Percentiles rank a stretch among this genome's conserved stretches.
These are phyloP conservation scores for Hyaena hyaena DNA, from an alignment of 2,113 vertebrate genomes.

Conservation along the genomic window DNA sequence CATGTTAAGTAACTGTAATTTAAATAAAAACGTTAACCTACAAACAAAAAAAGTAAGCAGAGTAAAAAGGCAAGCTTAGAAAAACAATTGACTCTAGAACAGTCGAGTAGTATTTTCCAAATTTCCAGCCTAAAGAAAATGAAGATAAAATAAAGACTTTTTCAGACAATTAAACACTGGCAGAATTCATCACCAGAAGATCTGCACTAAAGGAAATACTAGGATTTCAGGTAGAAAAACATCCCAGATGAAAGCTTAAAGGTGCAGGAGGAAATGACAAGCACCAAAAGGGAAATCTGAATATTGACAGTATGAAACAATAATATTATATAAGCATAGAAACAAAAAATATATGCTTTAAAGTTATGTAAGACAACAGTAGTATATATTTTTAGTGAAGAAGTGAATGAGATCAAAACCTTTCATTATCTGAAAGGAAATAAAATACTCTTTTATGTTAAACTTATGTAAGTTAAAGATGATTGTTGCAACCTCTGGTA, in stretches of 20 bases:
- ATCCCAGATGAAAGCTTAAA: not conserved
- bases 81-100: not conserved
- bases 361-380: not conserved
- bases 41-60: not conserved
- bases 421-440: not conserved
- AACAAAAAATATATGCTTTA: not conserved
- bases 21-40: too few species aligned
- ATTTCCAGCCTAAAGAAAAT: not conserved
- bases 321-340: not conserved
- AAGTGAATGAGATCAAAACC: not conserved
- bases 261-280: not conserved
- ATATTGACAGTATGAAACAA: not conserved
- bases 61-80: not conserved
- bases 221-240: not conserved
- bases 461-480: not conserved
- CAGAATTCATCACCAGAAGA: not conserved
- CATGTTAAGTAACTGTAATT: too few species aligned
- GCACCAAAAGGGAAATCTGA: not conserved
- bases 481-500: not conserved
- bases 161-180: not conserved
- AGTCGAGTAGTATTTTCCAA: not conserved
- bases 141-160: not conserved
- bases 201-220: not conserved
- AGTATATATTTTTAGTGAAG: not conserved
- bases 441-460: not conserved